Base-by-base conservation (phyloP, 2,797 vertebrate species). In the Amblyopsis hoosieri region DNA sequence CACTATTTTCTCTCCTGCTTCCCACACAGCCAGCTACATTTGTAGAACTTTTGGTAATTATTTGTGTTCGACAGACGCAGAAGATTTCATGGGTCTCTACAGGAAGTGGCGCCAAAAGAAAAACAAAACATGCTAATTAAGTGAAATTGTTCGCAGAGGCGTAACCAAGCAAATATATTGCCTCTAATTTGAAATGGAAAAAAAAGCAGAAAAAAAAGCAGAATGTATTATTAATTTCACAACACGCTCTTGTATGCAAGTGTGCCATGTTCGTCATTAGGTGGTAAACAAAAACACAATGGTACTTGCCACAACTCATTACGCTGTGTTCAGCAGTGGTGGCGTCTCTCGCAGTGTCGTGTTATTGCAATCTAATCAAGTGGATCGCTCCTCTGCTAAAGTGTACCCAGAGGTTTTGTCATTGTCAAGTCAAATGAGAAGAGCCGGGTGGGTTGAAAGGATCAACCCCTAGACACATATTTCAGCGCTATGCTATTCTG, bases 121-220 rank as follows among this genome's bases (percentile, higher is more conserved):
- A 90, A 88, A 78, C 79, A 76, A 83, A 84, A 81, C 77, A 66
- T 51, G 71, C 84, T 91, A 90, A 91, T 92, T 91, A 91, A 84
- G 79, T 79, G 63, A 84, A 85, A 89, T 87, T 86, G 87, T 84
- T 87, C 71, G 85, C 59, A 63, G 83, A 82, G 76, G 81, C 55
- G 78, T 84, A 86, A 86, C 79, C 71, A 63, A 85, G 76, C 76
- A 78, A 80, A 88, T 88, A 74, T 89, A 81, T 83, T 29, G 23
- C 23, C 23, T 29, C 23, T 29, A 29, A 29, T 29, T 29, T 29
- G 23, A 29, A 29, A 75, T 62, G 55, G 8, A n/a, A 33, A 85
- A 17, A 17, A 17, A 17, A 17, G 17, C 17, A 17, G 17, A 19
- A 19, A 19, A 29, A 29, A 29, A 29, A 29, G 23, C 23, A 29